phyloP scores from a whole-genome alignment of 1,140 invertebrate species.

The Drosophila pectinifera region DNA sequence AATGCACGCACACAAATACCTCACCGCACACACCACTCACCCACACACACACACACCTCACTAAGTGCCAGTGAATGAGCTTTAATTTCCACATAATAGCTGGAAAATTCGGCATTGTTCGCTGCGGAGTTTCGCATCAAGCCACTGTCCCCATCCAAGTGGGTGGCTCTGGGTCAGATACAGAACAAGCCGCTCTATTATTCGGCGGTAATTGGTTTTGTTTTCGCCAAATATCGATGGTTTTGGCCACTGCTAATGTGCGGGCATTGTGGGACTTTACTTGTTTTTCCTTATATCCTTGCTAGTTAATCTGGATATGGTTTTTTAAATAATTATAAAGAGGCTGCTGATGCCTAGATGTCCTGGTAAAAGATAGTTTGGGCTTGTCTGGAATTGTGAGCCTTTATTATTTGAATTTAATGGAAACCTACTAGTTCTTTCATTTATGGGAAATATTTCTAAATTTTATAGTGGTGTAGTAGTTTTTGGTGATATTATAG shows the following conservation, averaged over 20 bases:
- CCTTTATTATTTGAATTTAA: background rate
- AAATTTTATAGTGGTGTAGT: background rate
- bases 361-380: background rate
- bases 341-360: background rate
- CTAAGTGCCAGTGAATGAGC: slow-evolving; percentile 50
- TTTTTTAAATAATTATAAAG: background rate
- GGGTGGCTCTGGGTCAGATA: slow-evolving; percentile 26
- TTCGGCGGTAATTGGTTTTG: slow-evolving; percentile 57
- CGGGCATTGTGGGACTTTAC: background rate
- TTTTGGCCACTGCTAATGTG: slow-evolving; percentile 12
- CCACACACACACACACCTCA: background rate
- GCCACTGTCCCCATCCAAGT: slow-evolving; percentile 7
- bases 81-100: slow-evolving; percentile 67
- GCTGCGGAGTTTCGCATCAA: background rate
- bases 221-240: slow-evolving; percentile 40
- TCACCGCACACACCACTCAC: background rate
- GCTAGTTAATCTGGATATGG: background rate
- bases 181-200: slow-evolving; percentile 48
- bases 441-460: background rate
- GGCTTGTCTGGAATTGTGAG: too few relatives aligned
- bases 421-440: background rate
- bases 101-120: slow-evolving; percentile 52
- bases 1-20: slow-evolving; percentile 15
- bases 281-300: slow-evolving; percentile 2
- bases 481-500: background rate